phyloP scores from a whole-genome alignment of 2,888 invertebrate genomes.

The Agonopterix heracliana region DNA sequence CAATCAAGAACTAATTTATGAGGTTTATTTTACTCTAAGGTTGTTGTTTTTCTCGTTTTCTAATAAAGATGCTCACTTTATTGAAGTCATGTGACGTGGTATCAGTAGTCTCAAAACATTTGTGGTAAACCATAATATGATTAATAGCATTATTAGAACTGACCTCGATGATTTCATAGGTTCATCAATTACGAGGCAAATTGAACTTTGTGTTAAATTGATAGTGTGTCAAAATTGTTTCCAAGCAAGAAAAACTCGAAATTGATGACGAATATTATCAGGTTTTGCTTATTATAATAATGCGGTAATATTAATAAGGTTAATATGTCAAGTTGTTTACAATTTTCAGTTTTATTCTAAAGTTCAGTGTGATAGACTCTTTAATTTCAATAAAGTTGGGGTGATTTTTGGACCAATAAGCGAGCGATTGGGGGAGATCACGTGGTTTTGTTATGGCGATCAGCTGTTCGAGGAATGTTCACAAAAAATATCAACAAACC shows the following conservation, averaged over 20 bases:
- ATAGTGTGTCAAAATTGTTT: neutral
- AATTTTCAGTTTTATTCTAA: too few relatives aligned
- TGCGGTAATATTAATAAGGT: too few relatives aligned
- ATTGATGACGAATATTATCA: neutral
- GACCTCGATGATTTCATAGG: slow-evolving; percentile 9
- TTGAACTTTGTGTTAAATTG: neutral
- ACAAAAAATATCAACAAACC: slow-evolving; percentile 59
- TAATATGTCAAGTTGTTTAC: too few relatives aligned
- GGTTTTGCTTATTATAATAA: neutral
- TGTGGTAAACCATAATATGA: slow-evolving; percentile 1
- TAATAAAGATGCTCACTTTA: too few relatives aligned
- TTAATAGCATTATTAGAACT: slow-evolving; percentile 3
- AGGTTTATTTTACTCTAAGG: too few relatives aligned
- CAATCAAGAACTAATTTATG: too few relatives aligned
- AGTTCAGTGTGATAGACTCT: too few relatives aligned
- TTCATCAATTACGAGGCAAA: slow-evolving; percentile 6
- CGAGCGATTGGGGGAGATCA: slow-evolving; percentile 20
- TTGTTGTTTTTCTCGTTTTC: too few relatives aligned
- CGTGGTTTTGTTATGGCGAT: slow-evolving; percentile 50
- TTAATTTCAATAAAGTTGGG: slow-evolving; percentile 22
- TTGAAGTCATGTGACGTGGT: neutral
- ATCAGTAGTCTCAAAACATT: neutral
- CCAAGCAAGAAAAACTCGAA: neutral
- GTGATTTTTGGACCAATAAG: slow-evolving; percentile 35
- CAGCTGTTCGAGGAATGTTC: slow-evolving; percentile 61